Evolutionary conservation across 2,113 vertebrate species (phyloP), one percentile per base, ranked within the genome.

Genomic region (human (Homo sapiens)): DNA sequence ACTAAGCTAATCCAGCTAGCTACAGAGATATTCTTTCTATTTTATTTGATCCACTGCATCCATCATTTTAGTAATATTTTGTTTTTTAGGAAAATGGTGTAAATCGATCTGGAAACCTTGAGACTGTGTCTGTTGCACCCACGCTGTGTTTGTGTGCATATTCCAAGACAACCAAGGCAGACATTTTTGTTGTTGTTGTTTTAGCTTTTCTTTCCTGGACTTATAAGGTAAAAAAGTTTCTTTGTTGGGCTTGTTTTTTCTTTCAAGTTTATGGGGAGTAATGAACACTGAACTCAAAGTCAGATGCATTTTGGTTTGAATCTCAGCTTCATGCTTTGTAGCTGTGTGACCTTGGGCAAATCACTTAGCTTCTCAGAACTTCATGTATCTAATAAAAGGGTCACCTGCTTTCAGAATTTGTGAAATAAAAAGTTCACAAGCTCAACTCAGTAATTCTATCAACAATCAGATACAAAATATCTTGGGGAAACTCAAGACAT

Each of bases 371-470:
- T 64, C 23, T 90, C 35, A 72, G 27, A 92, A 82, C 12, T 84
- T 92, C n/a, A 57, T 93, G 57, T 61, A 22, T 78, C 35, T 72
- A 90, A 90, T 70, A 73, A 81, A 92, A 13, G 4, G 10, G 25
- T 96, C 52, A 80, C 32, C 64, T 88, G 25, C 48, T 96, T 92
- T 96, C 23, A 96, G 92, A 85, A 45, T 84, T 32, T 68, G 45
- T 40, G 59, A 79, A 95, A 72, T 32, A 87, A 90, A 95, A 76
- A 61, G 45, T 79, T 80, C 35, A 50, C 11, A 40, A 84, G 52
- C 32, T 93, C 73, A 73, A 89, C 78, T 70, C 30, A 18, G 27
- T 87, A 83, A 59, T 66, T 68, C 25, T 45, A 43, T 72, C 48
- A 80, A 81, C 27, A 81, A 7, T 72, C 43, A 84, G 43, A 55